Evolutionary conservation across 1,140 invertebrate species (phyloP), one percentile per base, ranked within the genome.

Genomic region (Belonocnema kinseyi): DNA sequence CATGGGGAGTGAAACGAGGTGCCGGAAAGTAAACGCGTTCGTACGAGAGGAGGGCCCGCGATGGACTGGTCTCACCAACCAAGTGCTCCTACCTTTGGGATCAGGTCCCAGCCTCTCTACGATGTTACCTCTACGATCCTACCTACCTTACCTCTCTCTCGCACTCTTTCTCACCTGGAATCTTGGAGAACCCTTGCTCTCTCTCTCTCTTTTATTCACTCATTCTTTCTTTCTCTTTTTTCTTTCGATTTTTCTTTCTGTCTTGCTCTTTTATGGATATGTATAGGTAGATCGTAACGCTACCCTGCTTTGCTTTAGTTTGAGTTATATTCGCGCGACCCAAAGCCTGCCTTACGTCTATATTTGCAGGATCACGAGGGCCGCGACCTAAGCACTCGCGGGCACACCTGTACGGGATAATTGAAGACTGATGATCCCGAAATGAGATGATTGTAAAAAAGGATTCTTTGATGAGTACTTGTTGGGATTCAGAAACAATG

Each of bases 31-130:
- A 84, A 83, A 75, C 83, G 84, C 85, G 90, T 91, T 90, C 89
- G 90, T 83, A 89, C 88, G 88, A 88, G 87, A 88, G 85, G 88
- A 91, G 89, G 89, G 86, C 88, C 87, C 88, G 87, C 90, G 88
- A 91, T 90, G 90, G 90, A 91, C 90, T 91, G 90, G 88, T 85
- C 89, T 87, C 85, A 83, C 77, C 82, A 85, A 86, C 83, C 85
- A 83, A 86, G 85, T 85, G 85, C 87, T 88, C 87, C 88, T 89
- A 87, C 88, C 89, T 90, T 90, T 90, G 84, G 86, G 87, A 90
- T 89, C 89, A 82, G 85, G 88, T 90, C 87, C 85, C 89, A 84
- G 83, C 88, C 88, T 89, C 88, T 88, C 89, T 89, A 88, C 86
- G 86, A 87, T 88, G 80, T 86, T 89, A 89, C 86, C 88, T 90